Evolutionary conservation across 2,888 invertebrate species (phyloP).

Genomic region (Proisotoma minuta): DNA sequence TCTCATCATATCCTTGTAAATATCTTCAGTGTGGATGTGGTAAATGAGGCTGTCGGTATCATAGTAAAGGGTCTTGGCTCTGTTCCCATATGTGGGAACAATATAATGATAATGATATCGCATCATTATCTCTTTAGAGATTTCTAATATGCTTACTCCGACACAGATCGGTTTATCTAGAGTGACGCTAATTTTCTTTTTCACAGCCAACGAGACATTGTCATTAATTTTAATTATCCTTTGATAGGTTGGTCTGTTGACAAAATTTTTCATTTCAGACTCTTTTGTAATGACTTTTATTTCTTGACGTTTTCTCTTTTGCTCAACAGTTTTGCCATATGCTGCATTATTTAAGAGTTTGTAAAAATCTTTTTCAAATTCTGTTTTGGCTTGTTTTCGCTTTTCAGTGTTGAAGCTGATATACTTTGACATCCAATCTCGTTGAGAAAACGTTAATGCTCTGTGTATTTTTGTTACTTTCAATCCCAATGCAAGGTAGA

Average conservation of each 20-base stretch:
- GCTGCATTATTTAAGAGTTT: background rate
- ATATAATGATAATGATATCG: slow-evolving; percentile 21
- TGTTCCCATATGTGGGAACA: slow-evolving; percentile 3
- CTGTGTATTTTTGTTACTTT: slow-evolving; percentile 9
- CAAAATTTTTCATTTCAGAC: background rate
- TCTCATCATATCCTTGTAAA: background rate
- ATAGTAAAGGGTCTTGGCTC: background rate
- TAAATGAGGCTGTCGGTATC: background rate
- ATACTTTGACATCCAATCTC: slow-evolving; percentile 14
- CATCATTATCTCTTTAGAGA: slow-evolving; percentile 11
- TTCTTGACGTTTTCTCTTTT: slow-evolving; percentile 13
- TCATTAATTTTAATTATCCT: background rate
- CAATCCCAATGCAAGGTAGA: slow-evolving; percentile 13
- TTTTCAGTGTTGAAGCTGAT: slow-evolving; percentile 17
- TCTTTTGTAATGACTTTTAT: slow-evolving; percentile 16
- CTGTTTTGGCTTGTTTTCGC: slow-evolving; percentile 18
- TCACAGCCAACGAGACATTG: background rate
- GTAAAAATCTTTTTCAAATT: slow-evolving; percentile 20
- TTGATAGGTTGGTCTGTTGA: slow-evolving; percentile 21
- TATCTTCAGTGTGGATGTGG: background rate
- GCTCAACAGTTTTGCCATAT: too few relatives aligned
- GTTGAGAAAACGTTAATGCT: slow-evolving; percentile 10
- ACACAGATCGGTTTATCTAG: slow-evolving; percentile 14
- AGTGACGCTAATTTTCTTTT: slow-evolving; percentile 1
- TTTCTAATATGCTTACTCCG: slow-evolving; percentile 22